Percentiles rank a stretch among this genome's conserved stretches.
Evolutionary conservation across 2,888 invertebrate genomes (phyloP).

Genomic region (Bimastos eiseni): DNA sequence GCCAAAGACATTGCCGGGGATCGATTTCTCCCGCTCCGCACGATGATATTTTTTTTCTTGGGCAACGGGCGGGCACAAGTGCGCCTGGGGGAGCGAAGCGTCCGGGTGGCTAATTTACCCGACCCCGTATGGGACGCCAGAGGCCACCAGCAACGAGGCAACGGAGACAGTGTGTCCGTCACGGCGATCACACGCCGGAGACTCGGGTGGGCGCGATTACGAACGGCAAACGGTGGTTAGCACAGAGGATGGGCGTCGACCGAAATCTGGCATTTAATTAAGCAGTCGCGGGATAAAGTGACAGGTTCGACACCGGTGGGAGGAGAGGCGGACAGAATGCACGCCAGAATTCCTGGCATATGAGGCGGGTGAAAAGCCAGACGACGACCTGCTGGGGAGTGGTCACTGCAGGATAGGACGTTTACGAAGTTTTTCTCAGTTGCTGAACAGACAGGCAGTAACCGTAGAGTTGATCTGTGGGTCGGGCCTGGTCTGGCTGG

Average conservation of each 20-base stretch:
- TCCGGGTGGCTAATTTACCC: neutral
- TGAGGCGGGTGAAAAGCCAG: neutral
- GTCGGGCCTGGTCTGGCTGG: too few species aligned
- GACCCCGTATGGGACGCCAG: neutral
- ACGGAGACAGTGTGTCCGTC: neutral
- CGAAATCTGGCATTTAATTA: neutral
- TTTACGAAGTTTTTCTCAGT: neutral
- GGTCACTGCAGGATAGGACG: neutral
- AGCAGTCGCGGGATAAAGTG: neutral
- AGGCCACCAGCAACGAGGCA: neutral
- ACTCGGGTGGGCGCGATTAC: constrained; percentile 13
- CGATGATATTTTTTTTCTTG: neutral
- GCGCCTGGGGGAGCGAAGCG: neutral
- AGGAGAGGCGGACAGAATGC: neutral
- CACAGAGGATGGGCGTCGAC: neutral
- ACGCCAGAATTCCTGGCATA: too few species aligned
- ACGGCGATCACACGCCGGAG: neutral
- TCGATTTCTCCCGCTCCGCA: neutral
- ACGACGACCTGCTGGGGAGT: neutral
- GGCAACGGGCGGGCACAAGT: neutral
- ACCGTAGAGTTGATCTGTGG: too few species aligned
- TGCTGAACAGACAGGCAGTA: neutral
- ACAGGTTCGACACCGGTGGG: neutral
- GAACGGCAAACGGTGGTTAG: neutral
- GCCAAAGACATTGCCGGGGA: neutral